A percentile compares a stretch with the other conserved stretches of the same genome.
phyloP scores from a whole-genome alignment of 2,888 invertebrate species.

The Mimas tiliae region DNA sequence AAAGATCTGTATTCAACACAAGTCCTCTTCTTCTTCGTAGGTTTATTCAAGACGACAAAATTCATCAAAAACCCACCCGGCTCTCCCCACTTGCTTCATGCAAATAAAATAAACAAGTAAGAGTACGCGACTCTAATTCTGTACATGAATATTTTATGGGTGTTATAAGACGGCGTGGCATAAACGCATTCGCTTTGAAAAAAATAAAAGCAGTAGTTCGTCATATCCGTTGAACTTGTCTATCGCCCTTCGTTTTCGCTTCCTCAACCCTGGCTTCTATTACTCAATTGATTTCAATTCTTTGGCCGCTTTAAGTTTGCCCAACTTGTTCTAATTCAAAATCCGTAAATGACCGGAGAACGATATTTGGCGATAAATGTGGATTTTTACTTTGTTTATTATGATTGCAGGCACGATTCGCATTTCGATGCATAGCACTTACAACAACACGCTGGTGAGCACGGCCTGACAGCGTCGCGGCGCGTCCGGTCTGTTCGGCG shows the following conservation, averaged over 20 bases:
- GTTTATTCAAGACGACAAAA: conserved; percentile 80
- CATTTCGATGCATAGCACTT: conserved; percentile 80
- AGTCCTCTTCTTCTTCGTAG: conserved; percentile 73
- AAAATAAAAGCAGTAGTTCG: conserved; percentile 57
- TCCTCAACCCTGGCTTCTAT: conserved; percentile 43
- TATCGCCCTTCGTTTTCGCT: conserved; percentile 41
- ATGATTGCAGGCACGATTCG: conserved; percentile 72
- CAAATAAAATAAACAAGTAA: conserved; percentile 81
- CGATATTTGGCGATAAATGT: not conserved
- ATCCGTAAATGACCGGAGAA: conserved; percentile 31
- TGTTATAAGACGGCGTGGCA: conserved; percentile 56
- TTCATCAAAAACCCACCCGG: conserved; percentile 77
- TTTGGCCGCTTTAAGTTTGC: conserved; percentile 24
- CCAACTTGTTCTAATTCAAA: conserved; percentile 14
- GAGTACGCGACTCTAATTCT: conserved; percentile 61
- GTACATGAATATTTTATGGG: conserved; percentile 53
- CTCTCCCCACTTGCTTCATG: conserved; percentile 80
- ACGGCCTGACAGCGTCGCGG: conserved; percentile 74
- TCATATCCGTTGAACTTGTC: conserved; percentile 42
- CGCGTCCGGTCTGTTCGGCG: conserved; percentile 56
- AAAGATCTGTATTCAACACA: conserved; percentile 27
- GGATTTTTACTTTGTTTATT: conserved; percentile 10
- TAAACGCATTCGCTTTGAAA: conserved; percentile 59
- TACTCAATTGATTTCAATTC: conserved; percentile 30
- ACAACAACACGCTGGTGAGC: conserved; percentile 73